phyloP scores from a whole-genome alignment of 2,797 vertebrate species.

The Eulemur coronatus region DNA sequence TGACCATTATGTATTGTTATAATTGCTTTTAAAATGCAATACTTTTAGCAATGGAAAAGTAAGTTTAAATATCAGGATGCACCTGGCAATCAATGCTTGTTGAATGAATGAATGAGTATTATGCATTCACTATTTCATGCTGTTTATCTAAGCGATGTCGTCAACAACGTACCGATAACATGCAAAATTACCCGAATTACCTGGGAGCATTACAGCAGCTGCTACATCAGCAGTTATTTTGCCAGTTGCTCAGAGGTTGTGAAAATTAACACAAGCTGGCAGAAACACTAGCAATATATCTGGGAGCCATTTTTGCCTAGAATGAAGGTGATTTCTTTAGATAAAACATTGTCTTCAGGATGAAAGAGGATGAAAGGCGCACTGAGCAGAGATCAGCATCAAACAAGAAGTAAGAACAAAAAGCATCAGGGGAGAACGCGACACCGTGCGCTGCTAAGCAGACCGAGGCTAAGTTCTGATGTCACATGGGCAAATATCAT shows the following conservation, averaged over 20 bases:
- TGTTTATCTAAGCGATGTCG: neutral
- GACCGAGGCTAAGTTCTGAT: neutral
- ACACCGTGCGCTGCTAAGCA: neutral
- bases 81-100: neutral
- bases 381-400: neutral
- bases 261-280: conserved; percentile 45
- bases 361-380: neutral
- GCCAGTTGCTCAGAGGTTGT: conserved; percentile 35
- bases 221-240: conserved; percentile 52
- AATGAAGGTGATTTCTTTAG: conserved; percentile 46
- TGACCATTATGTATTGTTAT: neutral
- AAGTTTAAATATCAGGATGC: neutral
- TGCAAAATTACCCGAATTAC: conserved; percentile 31
- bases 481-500: neutral
- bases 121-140: neutral
- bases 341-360: neutral
- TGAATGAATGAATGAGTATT: neutral
- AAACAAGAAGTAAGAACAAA: conserved; percentile 24
- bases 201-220: neutral
- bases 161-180: neutral
- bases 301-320: conserved; percentile 13
- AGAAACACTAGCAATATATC: conserved; percentile 7
- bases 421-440: neutral
- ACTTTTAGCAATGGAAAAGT: neutral
- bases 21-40: neutral